phyloP scores from a whole-genome alignment of 2,888 invertebrate genomes.

The Leptinotarsa juncta region DNA sequence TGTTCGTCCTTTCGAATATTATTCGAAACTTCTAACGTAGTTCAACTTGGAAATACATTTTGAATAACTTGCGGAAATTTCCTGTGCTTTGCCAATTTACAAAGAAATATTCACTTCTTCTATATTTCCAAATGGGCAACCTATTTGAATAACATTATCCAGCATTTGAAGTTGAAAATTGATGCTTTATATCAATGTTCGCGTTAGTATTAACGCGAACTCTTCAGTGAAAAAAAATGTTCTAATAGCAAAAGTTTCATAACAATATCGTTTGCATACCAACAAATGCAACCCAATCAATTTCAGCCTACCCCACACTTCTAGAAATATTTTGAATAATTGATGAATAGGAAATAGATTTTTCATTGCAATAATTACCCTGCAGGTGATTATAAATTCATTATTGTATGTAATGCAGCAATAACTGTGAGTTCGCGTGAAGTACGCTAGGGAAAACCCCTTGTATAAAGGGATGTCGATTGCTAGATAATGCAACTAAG shows the following conservation, averaged over 20 bases:
- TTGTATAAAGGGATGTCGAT: conserved; percentile 8
- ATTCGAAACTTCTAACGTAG: too few relatives aligned
- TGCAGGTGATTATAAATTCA: conserved; percentile 34
- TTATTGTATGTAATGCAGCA: conserved; percentile 26
- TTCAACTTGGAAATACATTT: too few relatives aligned
- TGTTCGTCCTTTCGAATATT: too few relatives aligned
- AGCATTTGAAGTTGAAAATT: too few relatives aligned
- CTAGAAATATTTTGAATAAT: conserved; percentile 7
- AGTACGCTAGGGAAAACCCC: conserved; percentile 5
- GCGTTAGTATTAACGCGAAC: too few relatives aligned
- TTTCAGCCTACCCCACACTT: background rate
- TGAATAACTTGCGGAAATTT: too few relatives aligned
- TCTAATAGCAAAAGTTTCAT: background rate
- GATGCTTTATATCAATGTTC: too few relatives aligned
- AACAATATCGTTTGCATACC: background rate
- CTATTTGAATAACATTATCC: too few relatives aligned
- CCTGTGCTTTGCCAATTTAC: too few relatives aligned
- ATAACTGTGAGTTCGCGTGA: conserved; percentile 36
- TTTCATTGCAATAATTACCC: conserved; percentile 22
- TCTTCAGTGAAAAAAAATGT: too few relatives aligned
- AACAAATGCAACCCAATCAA: background rate
- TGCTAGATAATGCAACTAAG: background rate
- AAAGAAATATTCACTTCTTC: too few relatives aligned
- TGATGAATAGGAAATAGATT: conserved; percentile 21
- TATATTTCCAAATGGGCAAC: too few relatives aligned